A percentile compares a stretch with the other conserved stretches of the same genome.
Evolutionary conservation across 2,888 invertebrate species (phyloP).

Genomic region (Sepioteuthis lessoniana): DNA sequence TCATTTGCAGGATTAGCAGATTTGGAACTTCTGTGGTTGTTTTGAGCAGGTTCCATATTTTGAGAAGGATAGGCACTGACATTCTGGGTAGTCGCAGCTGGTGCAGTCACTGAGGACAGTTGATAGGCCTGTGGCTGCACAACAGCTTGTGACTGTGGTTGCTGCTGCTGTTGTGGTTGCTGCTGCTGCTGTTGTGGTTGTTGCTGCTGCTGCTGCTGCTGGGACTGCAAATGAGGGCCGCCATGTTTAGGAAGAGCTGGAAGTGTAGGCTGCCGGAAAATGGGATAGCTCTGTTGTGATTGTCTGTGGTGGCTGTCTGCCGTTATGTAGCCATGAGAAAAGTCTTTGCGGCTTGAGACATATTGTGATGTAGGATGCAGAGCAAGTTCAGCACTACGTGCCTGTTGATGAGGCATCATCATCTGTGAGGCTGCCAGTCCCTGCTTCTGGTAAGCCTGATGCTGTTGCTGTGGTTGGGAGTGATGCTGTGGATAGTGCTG

Average conservation of each 20-base stretch:
- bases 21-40: constrained; percentile 14
- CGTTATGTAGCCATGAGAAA: neutral
- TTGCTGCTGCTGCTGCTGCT: constrained; percentile 36
- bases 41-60: constrained; percentile 24
- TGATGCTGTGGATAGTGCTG: constrained; percentile 50
- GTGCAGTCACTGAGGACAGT: constrained; percentile 42
- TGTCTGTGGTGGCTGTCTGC: neutral
- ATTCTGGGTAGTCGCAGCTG: constrained; percentile 50
- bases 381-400: neutral
- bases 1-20: constrained; percentile 49
- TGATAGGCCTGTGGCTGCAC: constrained; percentile 23
- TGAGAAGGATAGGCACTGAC: constrained; percentile 48
- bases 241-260: constrained; percentile 39
- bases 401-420: constrained; percentile 10
- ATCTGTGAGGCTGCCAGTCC: constrained; percentile 35
- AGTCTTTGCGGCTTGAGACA: neutral
- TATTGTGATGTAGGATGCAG: constrained; percentile 34
- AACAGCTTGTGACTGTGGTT: neutral
- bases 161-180: constrained; percentile 38
- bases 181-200: constrained; percentile 42
- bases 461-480: neutral
- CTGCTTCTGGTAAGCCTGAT: constrained; percentile 38
- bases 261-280: constrained; percentile 41
- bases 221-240: constrained; percentile 25
- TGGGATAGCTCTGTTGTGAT: constrained; percentile 37